Conservation (phyloP, 2,888 invertebrate genomes). For the Stratiomys singularior region DNA sequence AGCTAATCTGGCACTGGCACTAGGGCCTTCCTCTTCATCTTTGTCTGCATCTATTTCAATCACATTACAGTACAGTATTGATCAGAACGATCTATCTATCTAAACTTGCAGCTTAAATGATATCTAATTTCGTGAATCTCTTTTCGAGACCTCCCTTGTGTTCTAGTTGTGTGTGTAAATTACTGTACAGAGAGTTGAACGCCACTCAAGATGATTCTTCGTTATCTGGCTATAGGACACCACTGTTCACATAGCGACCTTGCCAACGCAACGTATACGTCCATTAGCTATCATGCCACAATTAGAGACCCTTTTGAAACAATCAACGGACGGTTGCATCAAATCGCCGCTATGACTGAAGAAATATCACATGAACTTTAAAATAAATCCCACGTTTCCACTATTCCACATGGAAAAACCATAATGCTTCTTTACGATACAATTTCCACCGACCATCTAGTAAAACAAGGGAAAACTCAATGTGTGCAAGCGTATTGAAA, state of each 20-base stretch:
- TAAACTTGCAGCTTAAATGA: constrained; percentile 26
- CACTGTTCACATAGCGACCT: no score
- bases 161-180: constrained; percentile 40
- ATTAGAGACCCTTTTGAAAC: no score
- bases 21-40: constrained; percentile 2
- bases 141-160: constrained; percentile 26
- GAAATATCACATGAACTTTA: background rate
- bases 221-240: background rate
- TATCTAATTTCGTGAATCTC: constrained; percentile 43
- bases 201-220: constrained; percentile 4
- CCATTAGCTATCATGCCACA: no score
- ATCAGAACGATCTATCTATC: constrained; percentile 33
- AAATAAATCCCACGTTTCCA: background rate
- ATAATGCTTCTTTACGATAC: background rate
- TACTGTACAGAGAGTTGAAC: constrained; percentile 16
- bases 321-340: no score
- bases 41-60: constrained; percentile 35
- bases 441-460: background rate
- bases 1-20: no score
- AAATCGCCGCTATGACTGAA: background rate
- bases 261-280: no score
- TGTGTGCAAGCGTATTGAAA: constrained; percentile 9
- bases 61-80: constrained; percentile 17
- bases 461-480: background rate
- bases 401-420: background rate